Evolutionary conservation across 2,888 invertebrate species (phyloP).

Genomic region (Cephus sareptanus): DNA sequence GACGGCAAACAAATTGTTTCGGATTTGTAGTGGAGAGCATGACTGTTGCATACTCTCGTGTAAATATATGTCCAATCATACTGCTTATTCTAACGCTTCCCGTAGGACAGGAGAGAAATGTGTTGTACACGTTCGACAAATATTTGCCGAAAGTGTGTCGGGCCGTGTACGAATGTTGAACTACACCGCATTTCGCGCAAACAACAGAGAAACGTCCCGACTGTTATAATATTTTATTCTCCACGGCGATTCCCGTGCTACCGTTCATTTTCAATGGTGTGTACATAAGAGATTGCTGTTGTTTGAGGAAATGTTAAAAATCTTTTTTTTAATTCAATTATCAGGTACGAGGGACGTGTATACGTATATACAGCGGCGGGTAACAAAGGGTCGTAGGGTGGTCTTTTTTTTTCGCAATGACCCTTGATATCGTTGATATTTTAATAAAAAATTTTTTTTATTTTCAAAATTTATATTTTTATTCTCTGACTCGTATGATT

Average conservation of each 20-base stretch:
- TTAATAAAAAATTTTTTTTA: no score
- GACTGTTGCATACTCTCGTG: neutral
- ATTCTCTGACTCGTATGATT: no score
- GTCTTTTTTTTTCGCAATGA: no score
- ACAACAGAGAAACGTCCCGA: neutral
- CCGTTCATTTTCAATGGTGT: neutral
- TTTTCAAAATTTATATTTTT: no score
- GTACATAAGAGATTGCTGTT: neutral
- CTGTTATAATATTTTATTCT: neutral
- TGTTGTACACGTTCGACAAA: neutral
- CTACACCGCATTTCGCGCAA: neutral
- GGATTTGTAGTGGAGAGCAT: neutral
- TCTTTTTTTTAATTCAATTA: neutral
- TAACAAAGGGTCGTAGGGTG: no score
- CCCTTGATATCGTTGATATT: no score
- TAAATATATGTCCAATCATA: neutral
- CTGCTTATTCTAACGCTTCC: neutral
- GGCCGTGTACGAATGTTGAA: neutral
- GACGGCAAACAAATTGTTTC: neutral
- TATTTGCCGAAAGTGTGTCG: neutral
- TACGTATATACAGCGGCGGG: no score
- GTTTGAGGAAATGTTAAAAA: neutral
- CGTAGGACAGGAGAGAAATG: neutral
- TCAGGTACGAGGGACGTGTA: neutral
- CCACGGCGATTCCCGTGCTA: neutral